Percentiles rank a stretch among this genome's conserved stretches.
Evolutionary conservation across 2,113 vertebrate genomes (phyloP).

Genomic region (Eolophus roseicapilla): DNA sequence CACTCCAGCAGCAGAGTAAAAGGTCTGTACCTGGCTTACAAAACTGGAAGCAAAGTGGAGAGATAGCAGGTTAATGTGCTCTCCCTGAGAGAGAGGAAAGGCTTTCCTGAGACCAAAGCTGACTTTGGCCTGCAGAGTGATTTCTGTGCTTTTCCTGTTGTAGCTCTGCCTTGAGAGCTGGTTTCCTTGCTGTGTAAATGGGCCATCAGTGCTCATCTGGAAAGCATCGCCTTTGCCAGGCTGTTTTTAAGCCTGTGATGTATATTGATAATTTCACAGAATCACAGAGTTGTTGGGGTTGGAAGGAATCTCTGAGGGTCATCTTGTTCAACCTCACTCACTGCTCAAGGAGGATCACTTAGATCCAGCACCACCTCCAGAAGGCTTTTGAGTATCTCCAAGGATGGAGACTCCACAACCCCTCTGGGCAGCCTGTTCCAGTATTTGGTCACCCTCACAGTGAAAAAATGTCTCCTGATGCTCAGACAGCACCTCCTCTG

Average conservation of each 20-base stretch:
- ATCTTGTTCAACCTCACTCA: background rate
- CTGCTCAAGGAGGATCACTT: background rate
- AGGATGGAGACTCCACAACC: background rate
- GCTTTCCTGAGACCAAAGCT: background rate
- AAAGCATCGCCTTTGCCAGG: background rate
- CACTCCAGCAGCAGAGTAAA: background rate
- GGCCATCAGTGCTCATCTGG: background rate
- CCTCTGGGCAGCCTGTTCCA: background rate
- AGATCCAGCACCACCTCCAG: background rate
- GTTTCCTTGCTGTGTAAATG: background rate
- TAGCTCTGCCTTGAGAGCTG: background rate
- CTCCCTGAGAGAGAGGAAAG: background rate
- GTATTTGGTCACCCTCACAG: background rate
- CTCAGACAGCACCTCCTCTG: background rate
- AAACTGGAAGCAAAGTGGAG: background rate
- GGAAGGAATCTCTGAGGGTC: background rate
- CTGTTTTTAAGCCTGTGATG: background rate
- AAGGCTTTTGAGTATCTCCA: background rate
- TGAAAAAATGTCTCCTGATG: background rate
- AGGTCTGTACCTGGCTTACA: constrained; percentile 30
- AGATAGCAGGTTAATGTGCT: background rate
- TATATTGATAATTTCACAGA: background rate
- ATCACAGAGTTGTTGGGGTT: background rate
- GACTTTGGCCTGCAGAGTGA: background rate
- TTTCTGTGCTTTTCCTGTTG: background rate